Evolutionary conservation across 2,113 vertebrate species (phyloP).

Genomic region (Tetrao urogallus): DNA sequence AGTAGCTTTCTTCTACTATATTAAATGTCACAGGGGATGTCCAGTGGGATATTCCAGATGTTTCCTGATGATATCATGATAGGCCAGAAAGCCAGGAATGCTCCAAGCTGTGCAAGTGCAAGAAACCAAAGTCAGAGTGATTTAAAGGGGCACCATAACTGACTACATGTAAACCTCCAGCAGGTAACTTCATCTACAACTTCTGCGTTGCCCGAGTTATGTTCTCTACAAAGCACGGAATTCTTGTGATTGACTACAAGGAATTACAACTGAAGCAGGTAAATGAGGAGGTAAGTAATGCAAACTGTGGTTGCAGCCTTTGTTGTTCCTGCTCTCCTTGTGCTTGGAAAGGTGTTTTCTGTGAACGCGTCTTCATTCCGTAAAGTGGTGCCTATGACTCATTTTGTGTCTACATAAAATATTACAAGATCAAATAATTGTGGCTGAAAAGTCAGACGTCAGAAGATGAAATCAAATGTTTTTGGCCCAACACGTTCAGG

Average conservation of each 20-base stretch:
- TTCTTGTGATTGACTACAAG: background rate
- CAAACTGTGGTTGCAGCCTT: background rate
- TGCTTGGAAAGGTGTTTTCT: background rate
- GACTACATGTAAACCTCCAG: background rate
- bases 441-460: constrained; percentile 27
- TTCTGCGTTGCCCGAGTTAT: background rate
- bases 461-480: constrained; percentile 12
- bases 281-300: background rate
- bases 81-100: background rate
- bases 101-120: background rate
- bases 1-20: background rate
- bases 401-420: background rate
- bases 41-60: background rate
- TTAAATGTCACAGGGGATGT: background rate
- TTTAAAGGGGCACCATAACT: background rate
- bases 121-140: background rate
- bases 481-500: background rate
- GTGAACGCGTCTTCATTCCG: accelerated
- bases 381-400: background rate
- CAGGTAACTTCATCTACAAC: background rate
- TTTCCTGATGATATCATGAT: background rate
- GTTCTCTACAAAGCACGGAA: background rate
- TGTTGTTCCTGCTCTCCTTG: background rate
- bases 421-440: constrained; percentile 2
- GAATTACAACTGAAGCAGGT: background rate